These are phyloP conservation scores for Ophion slaviceki DNA, from an alignment of 2,888 invertebrate genomes.

Conservation along the genomic window DNA sequence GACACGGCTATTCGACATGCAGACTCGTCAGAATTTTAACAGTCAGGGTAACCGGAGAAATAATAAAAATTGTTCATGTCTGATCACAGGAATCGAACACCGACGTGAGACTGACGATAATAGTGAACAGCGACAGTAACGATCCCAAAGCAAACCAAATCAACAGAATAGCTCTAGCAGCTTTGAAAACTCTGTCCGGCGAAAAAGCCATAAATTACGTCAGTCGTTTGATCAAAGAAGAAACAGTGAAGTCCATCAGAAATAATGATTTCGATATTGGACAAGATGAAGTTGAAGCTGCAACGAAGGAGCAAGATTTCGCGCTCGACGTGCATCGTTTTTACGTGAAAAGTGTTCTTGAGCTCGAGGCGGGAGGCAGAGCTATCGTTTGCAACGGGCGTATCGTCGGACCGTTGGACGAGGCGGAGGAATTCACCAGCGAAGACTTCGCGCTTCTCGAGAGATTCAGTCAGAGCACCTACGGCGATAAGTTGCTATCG, in stretches of 20 bases:
- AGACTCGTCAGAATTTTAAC: neutral
- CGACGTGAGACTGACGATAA: constrained; percentile 89
- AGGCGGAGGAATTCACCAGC: constrained; percentile 90
- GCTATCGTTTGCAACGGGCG: constrained; percentile 95
- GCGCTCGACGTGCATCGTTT: constrained; percentile 84
- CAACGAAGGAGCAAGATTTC: constrained; percentile 71
- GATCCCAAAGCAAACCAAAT: constrained; percentile 84
- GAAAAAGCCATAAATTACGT: constrained; percentile 87
- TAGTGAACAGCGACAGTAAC: constrained; percentile 88
- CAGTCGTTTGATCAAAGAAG: constrained; percentile 85
- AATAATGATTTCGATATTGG: constrained; percentile 86
- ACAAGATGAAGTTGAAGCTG: constrained; percentile 75
- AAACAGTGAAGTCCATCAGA: constrained; percentile 80
- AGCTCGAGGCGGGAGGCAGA: constrained; percentile 87
- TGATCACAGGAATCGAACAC: constrained; percentile 87
- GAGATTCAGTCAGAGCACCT: constrained; percentile 88
- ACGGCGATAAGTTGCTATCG: constrained; percentile 89
- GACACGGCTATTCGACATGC: neutral
- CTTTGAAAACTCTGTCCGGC: constrained; percentile 86
- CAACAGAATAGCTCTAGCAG: constrained; percentile 88
- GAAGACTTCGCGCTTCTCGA: constrained; percentile 97
- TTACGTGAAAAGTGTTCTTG: constrained; percentile 89
- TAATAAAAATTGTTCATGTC: constrained; percentile 56
- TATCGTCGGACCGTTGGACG: constrained; percentile 92
- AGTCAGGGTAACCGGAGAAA: neutral